Evolutionary conservation across 1,140 invertebrate species (phyloP).

Genomic region (Drosophila setifemur): DNA sequence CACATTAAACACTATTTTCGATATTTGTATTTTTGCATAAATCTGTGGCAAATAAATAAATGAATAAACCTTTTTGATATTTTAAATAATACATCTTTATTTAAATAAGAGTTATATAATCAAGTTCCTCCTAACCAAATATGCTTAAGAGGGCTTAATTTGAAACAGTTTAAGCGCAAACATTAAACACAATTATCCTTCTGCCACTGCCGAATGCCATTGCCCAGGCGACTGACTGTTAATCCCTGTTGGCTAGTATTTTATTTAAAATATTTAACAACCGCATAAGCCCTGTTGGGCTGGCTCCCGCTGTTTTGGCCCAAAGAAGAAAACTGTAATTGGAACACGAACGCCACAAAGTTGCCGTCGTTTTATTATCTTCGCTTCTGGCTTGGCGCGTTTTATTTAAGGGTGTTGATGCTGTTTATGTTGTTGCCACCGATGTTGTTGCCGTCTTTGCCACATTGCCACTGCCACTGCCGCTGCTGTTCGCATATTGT

Average conservation of each 20-base stretch:
- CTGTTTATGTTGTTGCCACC: slow-evolving; percentile 15
- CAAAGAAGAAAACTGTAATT: slow-evolving; percentile 23
- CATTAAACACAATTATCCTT: neutral
- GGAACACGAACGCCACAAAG: slow-evolving; percentile 21
- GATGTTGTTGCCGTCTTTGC: neutral
- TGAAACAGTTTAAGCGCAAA: too few species aligned
- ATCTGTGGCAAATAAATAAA: too few species aligned
- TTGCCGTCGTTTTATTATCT: slow-evolving; percentile 39
- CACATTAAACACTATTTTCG: too few species aligned
- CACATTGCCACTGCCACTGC: too few species aligned
- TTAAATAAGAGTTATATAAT: too few species aligned
- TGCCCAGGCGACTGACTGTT: neutral
- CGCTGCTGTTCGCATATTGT: slow-evolving; percentile 58
- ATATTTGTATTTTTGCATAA: too few species aligned
- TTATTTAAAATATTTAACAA: slow-evolving; percentile 22
- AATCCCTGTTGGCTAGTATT: slow-evolving; percentile 19
- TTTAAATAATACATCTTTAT: too few species aligned
- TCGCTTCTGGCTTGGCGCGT: slow-evolving; percentile 10
- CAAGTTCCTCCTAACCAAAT: too few species aligned
- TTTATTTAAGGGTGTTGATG: slow-evolving; percentile 29
- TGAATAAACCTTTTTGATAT: too few species aligned
- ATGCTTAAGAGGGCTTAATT: too few species aligned
- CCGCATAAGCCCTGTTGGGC: slow-evolving; percentile 24
- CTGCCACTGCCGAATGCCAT: too few species aligned
- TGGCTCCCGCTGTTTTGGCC: slow-evolving; percentile 22